Evolutionary conservation across 2,113 vertebrate species (phyloP).

Genomic region (Cyanoderma ruficeps): DNA sequence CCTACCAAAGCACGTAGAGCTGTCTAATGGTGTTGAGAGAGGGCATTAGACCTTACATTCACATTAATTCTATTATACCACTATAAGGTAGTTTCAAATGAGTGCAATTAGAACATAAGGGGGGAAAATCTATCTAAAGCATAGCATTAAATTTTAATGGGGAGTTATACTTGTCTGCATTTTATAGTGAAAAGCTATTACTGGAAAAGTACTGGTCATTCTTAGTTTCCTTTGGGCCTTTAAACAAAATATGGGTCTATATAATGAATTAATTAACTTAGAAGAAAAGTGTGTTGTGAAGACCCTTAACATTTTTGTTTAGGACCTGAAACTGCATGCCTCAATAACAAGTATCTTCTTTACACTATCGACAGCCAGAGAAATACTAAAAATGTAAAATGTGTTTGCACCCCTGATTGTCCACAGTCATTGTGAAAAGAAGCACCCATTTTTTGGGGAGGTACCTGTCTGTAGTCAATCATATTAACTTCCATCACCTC

Average conservation of each 20-base stretch:
- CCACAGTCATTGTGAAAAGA: neutral
- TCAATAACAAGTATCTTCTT: neutral
- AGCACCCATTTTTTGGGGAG: neutral
- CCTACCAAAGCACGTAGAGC: neutral
- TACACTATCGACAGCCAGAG: neutral
- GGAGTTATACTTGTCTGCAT: neutral
- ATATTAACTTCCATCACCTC: neutral
- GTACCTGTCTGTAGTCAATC: neutral
- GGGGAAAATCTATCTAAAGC: neutral
- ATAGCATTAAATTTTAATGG: slow-evolving; percentile 2
- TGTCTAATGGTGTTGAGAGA: neutral
- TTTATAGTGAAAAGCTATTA: neutral
- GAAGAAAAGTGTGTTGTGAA: neutral
- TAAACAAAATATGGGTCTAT: neutral
- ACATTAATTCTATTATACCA: neutral
- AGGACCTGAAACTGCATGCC: neutral
- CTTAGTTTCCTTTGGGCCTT: neutral
- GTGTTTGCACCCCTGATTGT: neutral
- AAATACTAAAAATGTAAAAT: slow-evolving; percentile 8
- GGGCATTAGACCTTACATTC: neutral
- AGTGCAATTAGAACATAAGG: neutral
- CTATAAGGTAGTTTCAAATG: neutral
- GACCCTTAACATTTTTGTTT: neutral
- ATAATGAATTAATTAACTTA: neutral
- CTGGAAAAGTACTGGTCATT: neutral